Evolutionary conservation across 2,888 invertebrate genomes (phyloP).

Genomic region (Ecdyonurus torrentis): DNA sequence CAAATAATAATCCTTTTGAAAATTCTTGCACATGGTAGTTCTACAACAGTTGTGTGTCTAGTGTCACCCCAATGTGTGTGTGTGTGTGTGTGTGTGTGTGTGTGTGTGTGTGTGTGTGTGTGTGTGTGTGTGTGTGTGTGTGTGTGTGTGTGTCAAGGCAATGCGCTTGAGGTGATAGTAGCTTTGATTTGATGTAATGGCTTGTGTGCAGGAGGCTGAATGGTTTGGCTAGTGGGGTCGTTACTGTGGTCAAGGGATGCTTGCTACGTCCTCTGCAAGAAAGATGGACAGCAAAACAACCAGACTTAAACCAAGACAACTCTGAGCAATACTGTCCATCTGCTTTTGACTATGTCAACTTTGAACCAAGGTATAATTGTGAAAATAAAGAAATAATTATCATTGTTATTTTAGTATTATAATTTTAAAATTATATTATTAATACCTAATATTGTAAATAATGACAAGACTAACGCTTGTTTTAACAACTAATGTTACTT

Average conservation of each 20-base stretch:
- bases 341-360: constrained; percentile 31
- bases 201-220: constrained; percentile 39
- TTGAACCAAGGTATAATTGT: constrained; percentile 52
- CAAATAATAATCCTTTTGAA: no score
- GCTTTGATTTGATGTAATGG: background rate
- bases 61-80: no score
- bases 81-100: background rate
- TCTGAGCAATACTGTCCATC: constrained; percentile 19
- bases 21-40: no score
- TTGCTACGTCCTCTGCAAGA: constrained; percentile 33
- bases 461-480: no score
- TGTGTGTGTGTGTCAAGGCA: constrained; percentile 4
- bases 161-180: no score
- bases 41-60: no score
- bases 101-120: background rate
- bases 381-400: no score
- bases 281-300: constrained; percentile 27
- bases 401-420: no score
- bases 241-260: constrained; percentile 48
- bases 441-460: no score
- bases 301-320: background rate
- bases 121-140: background rate
- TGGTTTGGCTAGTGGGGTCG: constrained; percentile 52
- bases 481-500: no score
- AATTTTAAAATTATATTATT: no score